phyloP scores from a whole-genome alignment of 2,888 invertebrate genomes.

The Campaea margaritaria region DNA sequence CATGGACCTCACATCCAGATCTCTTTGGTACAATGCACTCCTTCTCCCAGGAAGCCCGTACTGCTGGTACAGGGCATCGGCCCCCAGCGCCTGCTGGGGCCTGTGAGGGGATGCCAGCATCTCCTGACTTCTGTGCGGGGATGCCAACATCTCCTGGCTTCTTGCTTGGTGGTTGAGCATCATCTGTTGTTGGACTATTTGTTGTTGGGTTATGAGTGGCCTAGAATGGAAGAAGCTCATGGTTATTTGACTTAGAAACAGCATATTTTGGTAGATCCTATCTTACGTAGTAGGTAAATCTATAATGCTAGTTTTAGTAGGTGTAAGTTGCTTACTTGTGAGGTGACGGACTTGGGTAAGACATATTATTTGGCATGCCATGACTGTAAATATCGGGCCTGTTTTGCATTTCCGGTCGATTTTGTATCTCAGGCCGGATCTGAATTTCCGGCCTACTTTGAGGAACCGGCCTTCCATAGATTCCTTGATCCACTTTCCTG shows the following conservation, averaged over 20 bases:
- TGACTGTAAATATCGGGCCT: conserved; percentile 77
- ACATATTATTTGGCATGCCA: conserved; percentile 74
- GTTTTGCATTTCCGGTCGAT: conserved; percentile 43
- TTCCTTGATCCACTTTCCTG: conserved; percentile 85
- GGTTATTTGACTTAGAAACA: no score
- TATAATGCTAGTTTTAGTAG: no score
- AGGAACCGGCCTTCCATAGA: conserved; percentile 86
- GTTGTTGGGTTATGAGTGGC: conserved; percentile 80
- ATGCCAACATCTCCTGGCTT: conserved; percentile 85
- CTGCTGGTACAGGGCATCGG: conserved; percentile 80
- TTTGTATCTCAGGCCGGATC: conserved; percentile 45
- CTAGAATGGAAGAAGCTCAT: conserved; percentile 48
- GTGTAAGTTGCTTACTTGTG: conserved; percentile 63
- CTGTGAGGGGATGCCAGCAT: conserved; percentile 78
- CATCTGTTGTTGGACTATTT: conserved; percentile 80
- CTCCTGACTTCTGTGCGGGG: conserved; percentile 83
- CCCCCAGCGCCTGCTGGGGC: conserved; percentile 70
- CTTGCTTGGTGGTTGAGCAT: conserved; percentile 80
- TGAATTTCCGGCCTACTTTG: conserved; percentile 77
- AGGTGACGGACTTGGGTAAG: conserved; percentile 76
- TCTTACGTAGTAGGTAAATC: no score
- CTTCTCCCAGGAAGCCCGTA: conserved; percentile 77
- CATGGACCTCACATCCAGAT: conserved; percentile 76
- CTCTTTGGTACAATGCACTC: conserved; percentile 77
- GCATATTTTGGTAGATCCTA: no score